Conservation (phyloP, 1,140 invertebrate species). For the Leucophenga varia region DNA sequence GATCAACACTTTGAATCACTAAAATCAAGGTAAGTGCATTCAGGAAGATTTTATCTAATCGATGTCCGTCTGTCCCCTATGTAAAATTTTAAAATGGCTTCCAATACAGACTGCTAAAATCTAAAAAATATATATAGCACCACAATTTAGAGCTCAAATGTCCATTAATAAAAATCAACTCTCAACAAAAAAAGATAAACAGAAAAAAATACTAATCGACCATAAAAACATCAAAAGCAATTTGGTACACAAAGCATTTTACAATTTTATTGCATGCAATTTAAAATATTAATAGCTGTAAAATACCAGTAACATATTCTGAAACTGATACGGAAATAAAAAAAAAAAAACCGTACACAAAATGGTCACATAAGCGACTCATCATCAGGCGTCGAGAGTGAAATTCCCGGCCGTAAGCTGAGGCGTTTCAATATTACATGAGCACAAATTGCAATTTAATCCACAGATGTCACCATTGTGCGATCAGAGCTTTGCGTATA, state of each 20-base stretch:
- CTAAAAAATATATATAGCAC: too few relatives aligned
- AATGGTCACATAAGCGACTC: too few relatives aligned
- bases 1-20: too few relatives aligned
- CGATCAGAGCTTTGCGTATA: constrained; percentile 30
- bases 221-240: constrained; percentile 48
- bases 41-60: neutral
- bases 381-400: constrained; percentile 13
- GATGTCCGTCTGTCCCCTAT: too few relatives aligned
- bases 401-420: constrained; percentile 1
- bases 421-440: constrained; percentile 49
- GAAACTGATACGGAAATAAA: neutral
- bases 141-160: too few relatives aligned
- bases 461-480: constrained; percentile 57
- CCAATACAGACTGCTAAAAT: too few relatives aligned
- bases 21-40: neutral
- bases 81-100: too few relatives aligned
- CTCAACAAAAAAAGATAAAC: too few relatives aligned
- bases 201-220: constrained; percentile 37
- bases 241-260: constrained; percentile 31
- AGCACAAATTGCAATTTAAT: constrained; percentile 57
- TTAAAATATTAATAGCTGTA: constrained; percentile 44
- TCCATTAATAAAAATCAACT: too few relatives aligned
- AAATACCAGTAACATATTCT: constrained; percentile 23
- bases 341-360: too few relatives aligned
- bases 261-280: constrained; percentile 46